Conservation (phyloP, 1,140 invertebrate genomes). For the Lithobius niger region DNA sequence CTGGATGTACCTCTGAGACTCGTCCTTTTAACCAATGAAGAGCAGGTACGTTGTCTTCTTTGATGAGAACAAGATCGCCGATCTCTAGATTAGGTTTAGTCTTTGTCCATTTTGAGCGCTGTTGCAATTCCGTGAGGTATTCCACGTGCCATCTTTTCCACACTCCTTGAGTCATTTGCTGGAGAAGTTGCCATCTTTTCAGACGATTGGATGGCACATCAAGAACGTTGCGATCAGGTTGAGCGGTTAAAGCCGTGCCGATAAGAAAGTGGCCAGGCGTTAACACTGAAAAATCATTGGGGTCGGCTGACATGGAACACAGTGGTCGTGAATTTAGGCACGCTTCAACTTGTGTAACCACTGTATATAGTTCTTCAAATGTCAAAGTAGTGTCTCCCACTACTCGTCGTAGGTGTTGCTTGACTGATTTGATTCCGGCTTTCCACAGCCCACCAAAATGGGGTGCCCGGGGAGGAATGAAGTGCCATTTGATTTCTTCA, state of each 20-base stretch:
- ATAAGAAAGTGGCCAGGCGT: slow-evolving; percentile 14
- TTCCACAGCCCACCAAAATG: slow-evolving; percentile 16
- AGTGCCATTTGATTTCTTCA: too few relatives aligned
- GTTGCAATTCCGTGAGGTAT: slow-evolving; percentile 15
- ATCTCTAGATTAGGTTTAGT: too few relatives aligned
- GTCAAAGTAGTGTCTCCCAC: slow-evolving; percentile 12
- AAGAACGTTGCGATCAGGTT: slow-evolving; percentile 15
- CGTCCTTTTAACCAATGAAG: too few relatives aligned
- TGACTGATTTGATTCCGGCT: slow-evolving; percentile 11
- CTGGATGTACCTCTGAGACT: too few relatives aligned
- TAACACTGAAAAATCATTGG: slow-evolving; percentile 6
- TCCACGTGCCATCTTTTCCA: slow-evolving; percentile 29
- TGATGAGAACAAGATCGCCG: too few relatives aligned
- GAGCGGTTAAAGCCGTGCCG: neutral
- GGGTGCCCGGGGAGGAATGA: too few relatives aligned
- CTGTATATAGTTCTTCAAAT: slow-evolving; percentile 24
- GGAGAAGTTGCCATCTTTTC: slow-evolving; percentile 15
- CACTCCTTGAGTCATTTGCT: slow-evolving; percentile 23
- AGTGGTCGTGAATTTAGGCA: slow-evolving; percentile 22
- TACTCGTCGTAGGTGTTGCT: slow-evolving; percentile 12
- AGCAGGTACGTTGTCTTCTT: too few relatives aligned
- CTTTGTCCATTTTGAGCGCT: neutral
- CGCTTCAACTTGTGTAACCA: slow-evolving; percentile 25
- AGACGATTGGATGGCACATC: slow-evolving; percentile 15
- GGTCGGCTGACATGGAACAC: neutral